A percentile compares a stretch with the other conserved stretches of the same genome.
These are phyloP conservation scores for Etheostoma spectabile DNA, from an alignment of 2,113 vertebrate species.

Conservation along the genomic window DNA sequence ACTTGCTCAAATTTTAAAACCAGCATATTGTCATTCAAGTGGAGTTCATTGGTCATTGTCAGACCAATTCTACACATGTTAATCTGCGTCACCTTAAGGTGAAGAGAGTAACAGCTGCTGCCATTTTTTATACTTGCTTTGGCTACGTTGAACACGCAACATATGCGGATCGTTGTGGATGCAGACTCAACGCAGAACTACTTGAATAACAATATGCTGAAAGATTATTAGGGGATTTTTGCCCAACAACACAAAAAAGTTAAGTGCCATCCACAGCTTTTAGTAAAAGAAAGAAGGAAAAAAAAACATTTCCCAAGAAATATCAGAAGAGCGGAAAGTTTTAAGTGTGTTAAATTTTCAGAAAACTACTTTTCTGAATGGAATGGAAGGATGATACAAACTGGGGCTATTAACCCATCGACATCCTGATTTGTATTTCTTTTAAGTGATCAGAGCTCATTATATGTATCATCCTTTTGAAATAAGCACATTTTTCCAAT, in stretches of 20 bases:
- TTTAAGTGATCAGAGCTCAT: background rate
- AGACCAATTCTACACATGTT: background rate
- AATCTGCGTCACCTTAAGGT: background rate
- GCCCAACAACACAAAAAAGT: too few species aligned
- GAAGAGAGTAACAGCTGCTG: background rate
- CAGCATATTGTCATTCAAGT: background rate
- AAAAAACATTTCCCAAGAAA: too few species aligned
- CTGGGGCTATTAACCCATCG: background rate
- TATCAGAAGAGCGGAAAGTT: background rate
- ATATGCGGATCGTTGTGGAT: too few species aligned
- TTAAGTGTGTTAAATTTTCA: background rate
- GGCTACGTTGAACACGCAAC: background rate
- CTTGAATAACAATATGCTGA: too few species aligned
- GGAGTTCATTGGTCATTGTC: background rate
- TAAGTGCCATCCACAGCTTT: too few species aligned
- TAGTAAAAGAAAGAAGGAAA: too few species aligned
- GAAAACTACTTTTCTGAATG: background rate
- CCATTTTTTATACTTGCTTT: background rate
- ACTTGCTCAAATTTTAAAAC: background rate
- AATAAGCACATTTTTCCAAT: background rate
- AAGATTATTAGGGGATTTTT: too few species aligned
- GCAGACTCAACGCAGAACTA: background rate
- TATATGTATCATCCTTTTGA: background rate
- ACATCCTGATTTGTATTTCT: too few species aligned
- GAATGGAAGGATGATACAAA: background rate